These are phyloP conservation scores for Luehdorfia chinensis DNA, from an alignment of 1,140 invertebrate species.

Conservation along the genomic window DNA sequence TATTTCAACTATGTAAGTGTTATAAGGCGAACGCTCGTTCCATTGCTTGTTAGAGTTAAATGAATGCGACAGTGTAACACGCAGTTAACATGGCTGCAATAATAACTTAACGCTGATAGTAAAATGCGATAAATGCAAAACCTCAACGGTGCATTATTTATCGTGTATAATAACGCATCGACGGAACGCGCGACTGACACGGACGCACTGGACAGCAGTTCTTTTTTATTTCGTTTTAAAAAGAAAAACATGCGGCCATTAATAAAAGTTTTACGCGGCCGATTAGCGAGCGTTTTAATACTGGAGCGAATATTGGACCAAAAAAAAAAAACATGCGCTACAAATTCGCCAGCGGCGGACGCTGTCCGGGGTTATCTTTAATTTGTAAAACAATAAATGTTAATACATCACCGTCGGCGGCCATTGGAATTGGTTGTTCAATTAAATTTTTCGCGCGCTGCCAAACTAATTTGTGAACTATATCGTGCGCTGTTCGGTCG, in stretches of 20 bases:
- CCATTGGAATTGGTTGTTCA: slow-evolving; percentile 48
- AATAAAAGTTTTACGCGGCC: slow-evolving; percentile 57
- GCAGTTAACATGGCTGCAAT: no score
- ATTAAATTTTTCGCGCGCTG: slow-evolving; percentile 63
- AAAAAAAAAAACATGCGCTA: slow-evolving; percentile 32
- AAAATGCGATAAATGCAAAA: slow-evolving; percentile 49
- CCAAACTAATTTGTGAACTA: slow-evolving; percentile 72
- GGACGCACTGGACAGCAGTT: slow-evolving; percentile 26
- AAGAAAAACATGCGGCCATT: slow-evolving; percentile 40
- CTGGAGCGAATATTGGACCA: slow-evolving; percentile 45
- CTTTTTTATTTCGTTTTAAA: slow-evolving; percentile 30
- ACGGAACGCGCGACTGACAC: slow-evolving; percentile 31
- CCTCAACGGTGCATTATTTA: slow-evolving; percentile 51
- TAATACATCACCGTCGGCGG: slow-evolving; percentile 59
- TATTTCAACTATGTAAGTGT: no score
- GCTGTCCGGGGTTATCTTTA: slow-evolving; percentile 57
- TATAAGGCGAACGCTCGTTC: no score
- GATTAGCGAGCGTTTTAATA: slow-evolving; percentile 59
- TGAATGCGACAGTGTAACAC: no score
- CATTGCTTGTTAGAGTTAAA: no score
- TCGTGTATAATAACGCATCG: slow-evolving; percentile 51
- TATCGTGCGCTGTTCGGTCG: slow-evolving; percentile 44
- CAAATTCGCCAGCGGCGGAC: slow-evolving; percentile 31
- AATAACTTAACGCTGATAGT: slow-evolving; percentile 26
- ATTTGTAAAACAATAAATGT: slow-evolving; percentile 73